phyloP scores from a whole-genome alignment of 1,140 invertebrate genomes.

The Cotesia vestalis region DNA sequence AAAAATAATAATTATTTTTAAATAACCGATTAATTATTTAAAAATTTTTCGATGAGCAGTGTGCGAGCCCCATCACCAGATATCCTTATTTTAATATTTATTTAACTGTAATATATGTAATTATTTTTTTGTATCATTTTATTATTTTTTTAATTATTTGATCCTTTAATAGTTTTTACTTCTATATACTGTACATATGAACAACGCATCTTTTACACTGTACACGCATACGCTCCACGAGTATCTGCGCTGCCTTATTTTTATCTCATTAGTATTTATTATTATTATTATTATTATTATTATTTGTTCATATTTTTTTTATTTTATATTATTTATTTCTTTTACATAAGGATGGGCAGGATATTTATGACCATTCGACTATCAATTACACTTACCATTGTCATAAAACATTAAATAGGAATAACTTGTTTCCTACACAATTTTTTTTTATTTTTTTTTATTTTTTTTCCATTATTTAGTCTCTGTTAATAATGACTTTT shows the following conservation, averaged over 20 bases:
- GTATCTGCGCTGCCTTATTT: slow-evolving; percentile 59
- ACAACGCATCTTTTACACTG: slow-evolving; percentile 67
- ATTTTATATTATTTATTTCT: no score
- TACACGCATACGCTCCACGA: slow-evolving; percentile 62
- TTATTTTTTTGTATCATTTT: slow-evolving; percentile 35
- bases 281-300: slow-evolving; percentile 13
- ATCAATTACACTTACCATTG: slow-evolving; percentile 38
- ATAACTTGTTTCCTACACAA: background rate
- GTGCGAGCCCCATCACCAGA: slow-evolving; percentile 49
- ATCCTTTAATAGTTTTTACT: slow-evolving; percentile 39
- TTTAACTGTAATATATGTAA: slow-evolving; percentile 59
- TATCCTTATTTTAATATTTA: slow-evolving; percentile 52
- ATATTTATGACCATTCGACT: slow-evolving; percentile 39
- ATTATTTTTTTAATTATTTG: slow-evolving; percentile 45
- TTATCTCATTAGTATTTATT: slow-evolving; percentile 42
- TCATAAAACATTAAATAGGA: slow-evolving; percentile 13
- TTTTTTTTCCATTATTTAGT: background rate
- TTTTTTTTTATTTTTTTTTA: background rate
- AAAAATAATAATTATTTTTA: slow-evolving; percentile 22
- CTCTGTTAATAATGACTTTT: background rate
- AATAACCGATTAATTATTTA: background rate
- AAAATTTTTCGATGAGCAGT: slow-evolving; percentile 40
- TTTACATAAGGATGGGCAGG: slow-evolving; percentile 35
- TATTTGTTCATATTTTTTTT: slow-evolving; percentile 4
- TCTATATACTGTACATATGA: slow-evolving; percentile 65